phyloP scores from a whole-genome alignment of 2,888 invertebrate genomes.

The Apeira syringaria region DNA sequence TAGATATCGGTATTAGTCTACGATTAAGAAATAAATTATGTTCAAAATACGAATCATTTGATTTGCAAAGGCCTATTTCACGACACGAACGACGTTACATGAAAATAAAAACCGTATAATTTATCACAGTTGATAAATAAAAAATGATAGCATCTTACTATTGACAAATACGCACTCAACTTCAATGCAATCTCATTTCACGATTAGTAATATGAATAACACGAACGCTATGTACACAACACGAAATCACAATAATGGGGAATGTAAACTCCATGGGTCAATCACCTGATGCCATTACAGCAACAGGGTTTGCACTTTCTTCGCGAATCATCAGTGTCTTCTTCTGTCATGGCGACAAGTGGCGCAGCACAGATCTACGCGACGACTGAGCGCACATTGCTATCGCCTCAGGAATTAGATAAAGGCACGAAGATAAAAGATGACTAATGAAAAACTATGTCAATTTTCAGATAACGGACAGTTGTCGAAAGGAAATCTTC shows the following conservation, averaged over 20 bases:
- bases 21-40: too few relatives aligned
- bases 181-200: neutral
- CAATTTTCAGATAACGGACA: constrained; percentile 38
- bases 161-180: too few relatives aligned
- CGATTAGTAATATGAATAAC: neutral
- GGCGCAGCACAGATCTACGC: constrained; percentile 11
- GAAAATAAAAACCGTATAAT: too few relatives aligned
- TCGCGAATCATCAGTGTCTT: constrained; percentile 34
- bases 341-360: constrained; percentile 38
- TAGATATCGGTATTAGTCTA: too few relatives aligned
- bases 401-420: constrained; percentile 54
- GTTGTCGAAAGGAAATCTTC: constrained; percentile 33
- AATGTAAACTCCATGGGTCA: neutral
- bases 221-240: neutral
- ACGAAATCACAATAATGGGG: neutral
- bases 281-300: constrained; percentile 32
- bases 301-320: constrained; percentile 33
- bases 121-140: too few relatives aligned
- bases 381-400: constrained; percentile 38
- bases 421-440: constrained; percentile 59
- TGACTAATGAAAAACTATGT: constrained; percentile 56
- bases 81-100: too few relatives aligned
- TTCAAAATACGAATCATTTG: too few relatives aligned
- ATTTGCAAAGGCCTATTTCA: neutral
- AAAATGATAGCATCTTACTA: too few relatives aligned